Base-by-base conservation (phyloP, 2,113 vertebrate species). In the Capreolus pygargus region DNA sequence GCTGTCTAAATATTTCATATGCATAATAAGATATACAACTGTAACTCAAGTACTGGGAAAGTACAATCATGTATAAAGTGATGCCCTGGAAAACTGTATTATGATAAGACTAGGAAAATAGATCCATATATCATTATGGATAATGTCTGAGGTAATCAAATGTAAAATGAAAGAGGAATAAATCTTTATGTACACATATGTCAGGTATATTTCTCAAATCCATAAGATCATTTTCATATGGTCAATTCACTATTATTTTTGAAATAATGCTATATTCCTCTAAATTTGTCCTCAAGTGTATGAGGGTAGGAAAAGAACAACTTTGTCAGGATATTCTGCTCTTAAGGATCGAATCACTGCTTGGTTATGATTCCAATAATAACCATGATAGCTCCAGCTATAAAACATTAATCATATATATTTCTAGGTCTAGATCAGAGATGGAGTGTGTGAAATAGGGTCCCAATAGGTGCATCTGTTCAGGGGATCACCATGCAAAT, bases 1-100 rank as follows among this genome's bases (percentile, higher is more conserved):
- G 76, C 86, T 94, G 57, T 82, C 87, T 98, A 89, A 97, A 88
- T 89, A 83, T 94, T 98, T 96, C 52, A 86, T 93, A 82, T 92
- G 60, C 54, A 0, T 10, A 95, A 81, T 93, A 96, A 94, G 14
- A 97, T 58, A 36, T 58, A 86, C 79, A 54, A 16, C 90, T 54
- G 45, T 87, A 96, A 95, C 25, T 94, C 83, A 95, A 67, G 30
- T 39, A 78, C 45, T 39, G 60, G 30, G 17, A 86, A 94, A 87
- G 61, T 4, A 74, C 5, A 64, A 17, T 57, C 39, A 57, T 36
- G 12, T 84, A 6, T 43, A 82, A 79, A 70, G n/a, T 33, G 45
- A 85, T 96, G 28, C 57, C 21, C 39, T 86, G 21, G 58, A 64
- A 95, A 95, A 95, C 28, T 54, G 3, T 45, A 58, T 67, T 30